These are phyloP conservation scores for Conomelus anceps DNA, from an alignment of 2,888 invertebrate genomes.

Conservation along the genomic window DNA sequence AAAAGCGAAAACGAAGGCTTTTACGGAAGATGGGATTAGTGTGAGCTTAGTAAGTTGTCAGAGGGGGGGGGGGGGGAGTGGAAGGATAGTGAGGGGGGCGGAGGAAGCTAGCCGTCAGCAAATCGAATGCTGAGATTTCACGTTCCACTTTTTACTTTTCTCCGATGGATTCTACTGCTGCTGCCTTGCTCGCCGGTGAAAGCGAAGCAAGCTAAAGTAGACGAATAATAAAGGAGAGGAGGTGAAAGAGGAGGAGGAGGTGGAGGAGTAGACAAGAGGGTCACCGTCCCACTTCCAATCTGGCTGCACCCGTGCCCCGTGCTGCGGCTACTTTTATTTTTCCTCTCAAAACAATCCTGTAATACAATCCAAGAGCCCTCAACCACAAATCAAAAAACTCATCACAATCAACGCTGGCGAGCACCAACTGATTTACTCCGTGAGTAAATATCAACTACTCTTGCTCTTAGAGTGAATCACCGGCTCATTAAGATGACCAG, in stretches of 20 bases:
- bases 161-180: not conserved
- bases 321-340: not conserved
- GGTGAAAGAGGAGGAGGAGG: too few relatives aligned
- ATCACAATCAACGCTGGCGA: too few relatives aligned
- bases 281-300: not conserved
- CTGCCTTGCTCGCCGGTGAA: not conserved
- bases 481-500: too few relatives aligned
- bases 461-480: too few relatives aligned
- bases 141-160: not conserved
- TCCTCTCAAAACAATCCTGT: not conserved
- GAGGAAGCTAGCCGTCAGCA: not conserved
- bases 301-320: not conserved
- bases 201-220: not conserved
- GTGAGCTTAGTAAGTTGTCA: not conserved
- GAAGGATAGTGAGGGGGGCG: too few relatives aligned
- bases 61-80: not conserved
- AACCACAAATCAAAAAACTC: not conserved
- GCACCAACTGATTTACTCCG: too few relatives aligned
- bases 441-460: too few relatives aligned
- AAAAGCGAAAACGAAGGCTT: not conserved
- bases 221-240: too few relatives aligned
- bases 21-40: not conserved
- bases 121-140: not conserved
- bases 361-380: not conserved
- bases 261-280: not conserved